phyloP scores from a whole-genome alignment of 2,797 vertebrate genomes.

The Alectoris magna region DNA sequence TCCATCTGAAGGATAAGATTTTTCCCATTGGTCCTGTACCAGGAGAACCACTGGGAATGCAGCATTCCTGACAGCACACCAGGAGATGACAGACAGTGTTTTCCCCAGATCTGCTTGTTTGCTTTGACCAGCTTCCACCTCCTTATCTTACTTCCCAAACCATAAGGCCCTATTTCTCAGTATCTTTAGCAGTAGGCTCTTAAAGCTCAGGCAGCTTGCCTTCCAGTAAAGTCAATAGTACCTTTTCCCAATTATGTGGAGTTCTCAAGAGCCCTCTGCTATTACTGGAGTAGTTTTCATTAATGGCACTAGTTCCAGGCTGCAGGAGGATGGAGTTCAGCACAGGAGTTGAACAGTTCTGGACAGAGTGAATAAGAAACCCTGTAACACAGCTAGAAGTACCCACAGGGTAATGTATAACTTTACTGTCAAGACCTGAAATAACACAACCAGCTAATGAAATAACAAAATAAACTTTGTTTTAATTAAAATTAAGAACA shows the following conservation, averaged over 20 bases:
- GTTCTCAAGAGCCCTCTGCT: slow-evolving; percentile 50
- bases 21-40: not conserved
- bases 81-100: not conserved
- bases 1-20: not conserved
- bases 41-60: not conserved
- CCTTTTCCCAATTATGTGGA: slow-evolving; percentile 58
- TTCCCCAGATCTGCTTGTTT: not conserved
- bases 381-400: slow-evolving; percentile 72
- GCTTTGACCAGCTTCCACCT: slow-evolving; percentile 25
- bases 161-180: not conserved
- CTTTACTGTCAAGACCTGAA: slow-evolving; percentile 80
- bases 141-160: slow-evolving; percentile 37
- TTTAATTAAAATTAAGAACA: slow-evolving; percentile 84
- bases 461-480: slow-evolving; percentile 82
- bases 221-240: slow-evolving; percentile 65
- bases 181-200: slow-evolving; percentile 53
- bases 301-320: slow-evolving; percentile 57
- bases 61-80: fast-evolving
- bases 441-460: slow-evolving; percentile 79
- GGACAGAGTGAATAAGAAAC: slow-evolving; percentile 66
- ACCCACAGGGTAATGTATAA: slow-evolving; percentile 80
- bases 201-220: not conserved
- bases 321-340: slow-evolving; percentile 41
- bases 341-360: slow-evolving; percentile 56
- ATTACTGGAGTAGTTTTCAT: slow-evolving; percentile 71